Base-by-base conservation (phyloP, 2,797 vertebrate species). In the Helostoma temminkii region DNA sequence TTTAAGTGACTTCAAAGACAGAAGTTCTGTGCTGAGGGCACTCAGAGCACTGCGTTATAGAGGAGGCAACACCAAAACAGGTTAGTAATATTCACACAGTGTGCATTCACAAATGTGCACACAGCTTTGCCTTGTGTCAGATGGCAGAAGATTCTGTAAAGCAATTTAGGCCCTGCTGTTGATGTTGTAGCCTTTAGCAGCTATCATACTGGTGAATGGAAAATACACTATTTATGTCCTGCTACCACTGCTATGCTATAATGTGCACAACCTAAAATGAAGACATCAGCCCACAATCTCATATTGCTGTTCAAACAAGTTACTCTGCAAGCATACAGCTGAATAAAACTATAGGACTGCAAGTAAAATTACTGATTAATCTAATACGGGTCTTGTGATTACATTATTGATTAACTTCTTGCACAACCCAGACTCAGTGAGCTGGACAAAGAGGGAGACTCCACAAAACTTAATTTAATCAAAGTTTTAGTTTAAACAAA, bases 51-150 rank as follows among this genome's bases (percentile, higher is more conserved):
- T 97, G 14, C 87, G 9, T 14, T 98, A 97, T 12, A 15, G 74
- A 28, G 96, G 96, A n/a, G 96, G 96, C 66, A 96, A 97, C 92
- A 96, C 96, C 54, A 96, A 74, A 80, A 97, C 96, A 53, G 96
- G 96, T 96, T 1, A 45, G 69, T 74, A 45, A 74, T 54, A 30
- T 21, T 26, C n/a, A 34, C 46, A 19, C 34, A 22, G 9, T 11
- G 42, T 21, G 9, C n/a, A 54, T 42, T 47, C 25, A 34, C 46
- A 67, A 61, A 64, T 36, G 11, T 34, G 26, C 18, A 21, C 24
- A 26, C n/a, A 12, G 22, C 6, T 56, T 53, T 54, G 14, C 32
- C 34, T 77, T 37, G 24, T 1, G 64, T 52, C 47, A 21, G 14
- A 22, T 6, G 8, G 7, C 19, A 58, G 37, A 30, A 26, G 15